Evolutionary conservation across 2,113 vertebrate genomes (phyloP).

Genomic region (Octodon degus): DNA sequence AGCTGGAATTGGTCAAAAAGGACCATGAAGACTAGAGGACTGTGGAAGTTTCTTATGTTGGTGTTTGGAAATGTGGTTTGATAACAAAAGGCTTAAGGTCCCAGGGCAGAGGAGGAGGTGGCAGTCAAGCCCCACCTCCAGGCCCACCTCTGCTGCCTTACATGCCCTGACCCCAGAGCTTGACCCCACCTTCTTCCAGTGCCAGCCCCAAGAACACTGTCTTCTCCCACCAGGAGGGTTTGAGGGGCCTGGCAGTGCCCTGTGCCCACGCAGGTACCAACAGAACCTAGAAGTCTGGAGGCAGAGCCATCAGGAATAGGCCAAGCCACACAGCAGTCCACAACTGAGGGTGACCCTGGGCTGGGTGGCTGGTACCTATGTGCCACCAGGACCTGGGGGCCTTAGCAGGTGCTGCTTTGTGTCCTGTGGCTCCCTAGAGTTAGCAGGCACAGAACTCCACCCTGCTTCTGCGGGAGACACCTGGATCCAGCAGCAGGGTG

Average conservation of each 20-base stretch:
- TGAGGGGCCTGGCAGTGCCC: background rate
- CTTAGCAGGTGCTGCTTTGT: too few species aligned
- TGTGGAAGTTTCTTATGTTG: rapidly evolving
- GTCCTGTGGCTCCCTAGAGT: background rate
- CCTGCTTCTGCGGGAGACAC: background rate
- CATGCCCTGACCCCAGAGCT: background rate
- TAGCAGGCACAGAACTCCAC: rapidly evolving
- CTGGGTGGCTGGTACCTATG: rapidly evolving
- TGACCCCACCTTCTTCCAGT: background rate
- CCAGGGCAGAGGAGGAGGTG: background rate
- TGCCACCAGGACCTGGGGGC: background rate
- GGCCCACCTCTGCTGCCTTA: too few species aligned
- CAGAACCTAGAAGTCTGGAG: background rate
- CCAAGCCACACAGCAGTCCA: background rate
- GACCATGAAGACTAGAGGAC: background rate
- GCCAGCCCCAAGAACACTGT: too few species aligned
- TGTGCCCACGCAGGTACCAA: background rate
- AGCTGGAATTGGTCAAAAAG: background rate
- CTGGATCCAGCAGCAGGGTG: background rate
- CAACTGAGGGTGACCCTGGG: background rate
- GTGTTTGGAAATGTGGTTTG: background rate
- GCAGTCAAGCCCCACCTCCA: too few species aligned
- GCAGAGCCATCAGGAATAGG: background rate
- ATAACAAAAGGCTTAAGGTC: background rate
- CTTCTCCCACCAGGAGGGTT: background rate